phyloP scores from a whole-genome alignment of 2,888 invertebrate genomes.

The Helleia helle region DNA sequence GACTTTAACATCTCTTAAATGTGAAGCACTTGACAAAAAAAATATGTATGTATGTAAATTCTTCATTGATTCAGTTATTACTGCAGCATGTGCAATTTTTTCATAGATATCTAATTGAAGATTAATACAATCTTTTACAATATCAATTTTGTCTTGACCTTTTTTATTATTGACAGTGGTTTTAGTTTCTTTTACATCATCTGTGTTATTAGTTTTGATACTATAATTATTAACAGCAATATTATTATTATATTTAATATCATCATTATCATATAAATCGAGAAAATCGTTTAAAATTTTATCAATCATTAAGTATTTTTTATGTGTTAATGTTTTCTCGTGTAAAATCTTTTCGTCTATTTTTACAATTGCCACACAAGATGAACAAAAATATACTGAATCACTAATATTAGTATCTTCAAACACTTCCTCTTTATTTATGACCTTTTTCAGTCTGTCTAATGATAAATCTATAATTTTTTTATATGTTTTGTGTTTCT shows the following conservation, averaged over 20 bases:
- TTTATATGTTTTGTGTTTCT: conserved; percentile 24
- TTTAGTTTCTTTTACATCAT: too few relatives aligned
- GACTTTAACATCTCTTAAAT: neutral
- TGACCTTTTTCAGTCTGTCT: conserved; percentile 22
- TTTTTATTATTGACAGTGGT: neutral
- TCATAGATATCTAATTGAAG: too few relatives aligned
- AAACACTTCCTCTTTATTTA: conserved; percentile 5
- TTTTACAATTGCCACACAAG: conserved; percentile 21
- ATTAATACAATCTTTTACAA: too few relatives aligned
- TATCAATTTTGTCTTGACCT: neutral
- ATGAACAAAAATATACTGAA: conserved; percentile 26
- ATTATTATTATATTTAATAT: neutral
- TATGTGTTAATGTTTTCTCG: conserved; percentile 21
- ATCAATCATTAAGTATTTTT: conserved; percentile 21
- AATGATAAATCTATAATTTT: conserved; percentile 26
- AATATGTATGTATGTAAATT: neutral
- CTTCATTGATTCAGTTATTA: neutral
- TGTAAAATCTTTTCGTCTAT: conserved; percentile 20
- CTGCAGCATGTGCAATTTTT: too few relatives aligned
- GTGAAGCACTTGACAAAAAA: neutral
- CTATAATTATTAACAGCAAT: conserved; percentile 2
- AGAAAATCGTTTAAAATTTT: conserved; percentile 22
- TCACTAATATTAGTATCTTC: neutral
- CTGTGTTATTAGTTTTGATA: too few relatives aligned
- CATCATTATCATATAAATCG: conserved; percentile 13